Percentiles rank a stretch among this genome's conserved stretches.
These are phyloP conservation scores for Scaeva pyrastri DNA, from an alignment of 2,888 invertebrate genomes.

Conservation along the genomic window DNA sequence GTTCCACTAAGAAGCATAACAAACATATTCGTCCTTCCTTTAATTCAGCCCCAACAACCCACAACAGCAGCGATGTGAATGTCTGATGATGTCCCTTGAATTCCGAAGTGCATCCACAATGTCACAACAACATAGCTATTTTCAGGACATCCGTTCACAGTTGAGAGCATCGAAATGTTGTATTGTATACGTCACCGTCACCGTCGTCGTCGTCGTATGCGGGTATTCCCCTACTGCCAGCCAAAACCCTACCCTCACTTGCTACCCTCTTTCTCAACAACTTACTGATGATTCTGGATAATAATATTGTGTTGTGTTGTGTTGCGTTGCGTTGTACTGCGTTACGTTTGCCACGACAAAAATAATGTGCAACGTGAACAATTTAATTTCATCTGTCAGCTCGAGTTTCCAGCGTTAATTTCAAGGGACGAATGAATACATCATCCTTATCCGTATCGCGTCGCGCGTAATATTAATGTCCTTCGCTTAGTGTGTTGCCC, in stretches of 20 bases:
- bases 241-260: not conserved
- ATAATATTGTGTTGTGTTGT: constrained; percentile 8
- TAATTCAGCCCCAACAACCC: not conserved
- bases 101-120: not conserved
- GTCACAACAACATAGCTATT: not conserved
- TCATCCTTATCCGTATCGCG: constrained; percentile 70
- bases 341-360: constrained; percentile 52
- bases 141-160: constrained; percentile 12
- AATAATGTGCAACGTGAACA: constrained; percentile 66
- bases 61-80: too few relatives aligned
- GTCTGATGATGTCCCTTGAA: not conserved
- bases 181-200: too few relatives aligned
- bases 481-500: constrained; percentile 40
- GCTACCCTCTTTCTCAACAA: not conserved
- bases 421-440: constrained; percentile 63
- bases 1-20: not conserved
- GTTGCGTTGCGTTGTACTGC: not conserved
- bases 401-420: constrained; percentile 55
- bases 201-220: too few relatives aligned
- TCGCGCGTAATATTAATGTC: constrained; percentile 65
- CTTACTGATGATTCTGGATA: constrained; percentile 34
- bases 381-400: constrained; percentile 73
- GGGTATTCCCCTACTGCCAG: too few relatives aligned
- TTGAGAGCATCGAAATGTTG: not conserved
- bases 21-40: not conserved